Evolutionary conservation across 2,888 invertebrate genomes (phyloP), one percentile per base, ranked within the genome.

Genomic region (Diplolepis rosae): DNA sequence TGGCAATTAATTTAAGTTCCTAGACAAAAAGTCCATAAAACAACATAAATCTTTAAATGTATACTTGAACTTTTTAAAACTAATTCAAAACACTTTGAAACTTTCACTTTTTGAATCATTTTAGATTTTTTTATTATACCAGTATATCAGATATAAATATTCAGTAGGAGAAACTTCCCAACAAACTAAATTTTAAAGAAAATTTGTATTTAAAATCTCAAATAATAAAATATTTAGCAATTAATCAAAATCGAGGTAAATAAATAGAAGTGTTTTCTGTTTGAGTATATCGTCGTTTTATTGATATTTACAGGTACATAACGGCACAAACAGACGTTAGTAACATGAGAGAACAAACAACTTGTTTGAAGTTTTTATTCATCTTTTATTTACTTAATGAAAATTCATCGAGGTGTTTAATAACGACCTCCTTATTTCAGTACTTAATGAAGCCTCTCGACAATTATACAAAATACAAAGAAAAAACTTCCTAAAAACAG

Each of bases 231-330:
- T n/a, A n/a, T n/a, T n/a, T n/a, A n/a, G n/a, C n/a, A n/a, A n/a
- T n/a, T n/a, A n/a, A n/a, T n/a, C n/a, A 15, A 42, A 56, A 28
- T 18, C 30, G 18, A 50, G 32, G 11, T 24, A 13, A 52, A 30
- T 52, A 52, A 39, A 61, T 18, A 24, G 11, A 1, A 13, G 2
- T 39, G 32, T 39, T 27, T 35, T 61, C 39, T 27, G 39, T 24
- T 61, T 39, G 61, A 61, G 61, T 61, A 61, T 61, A 61, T 61
- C 61, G 32, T 61, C 39, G 61, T 61, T 61, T 61, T 61, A 61
- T 61, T 61, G 56, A 56, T 56, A 61, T 61, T 61, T 61, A 61
- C 61, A 61, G 61, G 61, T 61, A 61, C 61, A 61, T 61, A 61
- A 61, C 61, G 61, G 56, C 56, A 56, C 56, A 56, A 56, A 56